A percentile compares a stretch with the other conserved stretches of the same genome.
phyloP scores from a whole-genome alignment of 2,888 invertebrate genomes.

The Adineta ricciae region DNA sequence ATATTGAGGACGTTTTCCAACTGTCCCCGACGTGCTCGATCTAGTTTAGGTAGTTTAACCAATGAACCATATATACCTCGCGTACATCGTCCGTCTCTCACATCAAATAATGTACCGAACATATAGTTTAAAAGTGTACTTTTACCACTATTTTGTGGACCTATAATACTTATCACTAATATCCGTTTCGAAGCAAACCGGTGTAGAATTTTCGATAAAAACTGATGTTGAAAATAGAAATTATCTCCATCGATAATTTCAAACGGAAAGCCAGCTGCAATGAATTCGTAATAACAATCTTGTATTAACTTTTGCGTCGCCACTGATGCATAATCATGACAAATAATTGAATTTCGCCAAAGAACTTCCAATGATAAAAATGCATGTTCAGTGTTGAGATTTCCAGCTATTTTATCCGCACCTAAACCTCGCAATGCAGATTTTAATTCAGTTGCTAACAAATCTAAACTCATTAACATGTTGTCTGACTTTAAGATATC shows the following conservation, averaged over 20 bases:
- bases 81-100: neutral
- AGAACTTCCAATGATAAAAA: neutral
- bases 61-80: neutral
- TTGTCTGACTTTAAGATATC: neutral
- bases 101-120: conserved; percentile 2
- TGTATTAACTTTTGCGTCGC: neutral
- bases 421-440: too few relatives aligned
- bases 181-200: neutral
- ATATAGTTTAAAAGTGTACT: conserved; percentile 51
- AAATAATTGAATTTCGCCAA: neutral
- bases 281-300: neutral
- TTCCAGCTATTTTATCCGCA: too few relatives aligned
- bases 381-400: too few relatives aligned
- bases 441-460: neutral
- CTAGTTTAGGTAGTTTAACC: too few relatives aligned
- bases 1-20: too few relatives aligned
- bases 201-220: neutral
- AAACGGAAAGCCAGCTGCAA: neutral
- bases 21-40: too few relatives aligned
- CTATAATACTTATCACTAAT: conserved; percentile 58
- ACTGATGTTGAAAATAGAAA: neutral
- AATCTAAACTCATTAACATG: neutral
- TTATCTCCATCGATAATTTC: conserved; percentile 25
- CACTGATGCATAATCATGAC: neutral
- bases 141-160: conserved; percentile 89